Percentiles rank a stretch among this genome's conserved stretches.
These are phyloP conservation scores for Perca flavescens DNA, from an alignment of 2,113 vertebrate genomes.

Conservation along the genomic window DNA sequence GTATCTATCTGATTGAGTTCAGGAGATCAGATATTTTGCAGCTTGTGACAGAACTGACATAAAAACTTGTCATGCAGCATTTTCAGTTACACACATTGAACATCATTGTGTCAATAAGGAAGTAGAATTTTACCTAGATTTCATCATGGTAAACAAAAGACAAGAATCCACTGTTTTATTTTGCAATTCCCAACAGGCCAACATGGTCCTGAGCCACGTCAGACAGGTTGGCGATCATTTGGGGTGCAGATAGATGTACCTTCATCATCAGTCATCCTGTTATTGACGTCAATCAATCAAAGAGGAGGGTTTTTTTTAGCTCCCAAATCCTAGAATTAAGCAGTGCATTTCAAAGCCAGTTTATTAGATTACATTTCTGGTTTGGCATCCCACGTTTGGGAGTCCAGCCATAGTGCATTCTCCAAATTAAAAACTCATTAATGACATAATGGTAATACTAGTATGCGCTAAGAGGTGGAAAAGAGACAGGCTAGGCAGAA, in stretches of 20 bases:
- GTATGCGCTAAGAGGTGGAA: slow-evolving; percentile 28
- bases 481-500: slow-evolving; percentile 15
- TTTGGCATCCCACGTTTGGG: slow-evolving; percentile 12
- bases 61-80: neutral
- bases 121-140: slow-evolving; percentile 15
- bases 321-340: neutral
- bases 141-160: neutral
- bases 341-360: slow-evolving; percentile 6
- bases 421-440: slow-evolving; percentile 22
- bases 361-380: slow-evolving; percentile 32
- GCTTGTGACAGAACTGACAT: neutral
- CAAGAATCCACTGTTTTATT: slow-evolving; percentile 30
- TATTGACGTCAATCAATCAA: slow-evolving; percentile 28
- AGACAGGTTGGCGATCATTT: neutral
- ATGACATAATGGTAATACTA: slow-evolving; percentile 25
- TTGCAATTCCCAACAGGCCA: slow-evolving; percentile 2
- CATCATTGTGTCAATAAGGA: slow-evolving; percentile 20
- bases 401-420: neutral
- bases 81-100: neutral
- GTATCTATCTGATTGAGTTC: neutral
- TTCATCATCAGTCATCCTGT: slow-evolving; percentile 26
- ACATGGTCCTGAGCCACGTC: neutral
- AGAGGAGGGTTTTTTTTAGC: neutral
- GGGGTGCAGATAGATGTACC: slow-evolving; percentile 7
- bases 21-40: slow-evolving; percentile 12